Conservation (phyloP, 2,888 invertebrate species). For the Thera obeliscata region DNA sequence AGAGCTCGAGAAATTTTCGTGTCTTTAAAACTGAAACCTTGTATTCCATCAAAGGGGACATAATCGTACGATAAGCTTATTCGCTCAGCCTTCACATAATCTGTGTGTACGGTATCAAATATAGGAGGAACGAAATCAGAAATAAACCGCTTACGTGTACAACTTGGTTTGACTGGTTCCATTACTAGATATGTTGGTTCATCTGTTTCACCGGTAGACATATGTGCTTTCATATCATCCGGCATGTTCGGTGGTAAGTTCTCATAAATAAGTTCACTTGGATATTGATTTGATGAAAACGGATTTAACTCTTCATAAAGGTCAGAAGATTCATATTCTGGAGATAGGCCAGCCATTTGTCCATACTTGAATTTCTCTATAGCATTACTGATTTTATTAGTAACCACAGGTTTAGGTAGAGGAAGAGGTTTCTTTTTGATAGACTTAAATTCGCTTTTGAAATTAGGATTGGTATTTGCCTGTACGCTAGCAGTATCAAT, state of each 20-base stretch:
- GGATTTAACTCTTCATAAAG: conserved; percentile 6
- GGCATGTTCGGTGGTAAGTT: conserved; percentile 47
- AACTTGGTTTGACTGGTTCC: conserved; percentile 11
- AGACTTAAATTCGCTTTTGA: conserved; percentile 3
- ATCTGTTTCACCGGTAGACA: conserved; percentile 15
- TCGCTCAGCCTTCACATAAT: conserved; percentile 10
- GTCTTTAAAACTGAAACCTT: conserved; percentile 2
- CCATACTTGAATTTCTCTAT: conserved; percentile 20
- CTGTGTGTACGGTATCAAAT: neutral
- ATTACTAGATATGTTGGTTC: conserved; percentile 23
- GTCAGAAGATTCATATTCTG: neutral
- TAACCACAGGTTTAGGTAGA: conserved; percentile 45
- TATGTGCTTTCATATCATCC: conserved; percentile 56
- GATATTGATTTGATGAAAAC: conserved; percentile 1
- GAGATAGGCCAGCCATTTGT: conserved; percentile 3
- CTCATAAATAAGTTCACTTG: conserved; percentile 31
- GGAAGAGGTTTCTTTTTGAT: conserved; percentile 52
- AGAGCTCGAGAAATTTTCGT: conserved; percentile 24
- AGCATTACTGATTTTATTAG: conserved; percentile 14
- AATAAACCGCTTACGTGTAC: conserved; percentile 16
- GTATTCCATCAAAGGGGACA: conserved; percentile 17
- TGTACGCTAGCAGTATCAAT: neutral
- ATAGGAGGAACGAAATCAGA: conserved; percentile 20
- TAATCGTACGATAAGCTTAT: conserved; percentile 33
- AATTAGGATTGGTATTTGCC: neutral